Percentiles rank a stretch among this genome's conserved stretches.
These are phyloP conservation scores for Lipotes vexillifer DNA, from an alignment of 2,113 vertebrate species.

Conservation along the genomic window DNA sequence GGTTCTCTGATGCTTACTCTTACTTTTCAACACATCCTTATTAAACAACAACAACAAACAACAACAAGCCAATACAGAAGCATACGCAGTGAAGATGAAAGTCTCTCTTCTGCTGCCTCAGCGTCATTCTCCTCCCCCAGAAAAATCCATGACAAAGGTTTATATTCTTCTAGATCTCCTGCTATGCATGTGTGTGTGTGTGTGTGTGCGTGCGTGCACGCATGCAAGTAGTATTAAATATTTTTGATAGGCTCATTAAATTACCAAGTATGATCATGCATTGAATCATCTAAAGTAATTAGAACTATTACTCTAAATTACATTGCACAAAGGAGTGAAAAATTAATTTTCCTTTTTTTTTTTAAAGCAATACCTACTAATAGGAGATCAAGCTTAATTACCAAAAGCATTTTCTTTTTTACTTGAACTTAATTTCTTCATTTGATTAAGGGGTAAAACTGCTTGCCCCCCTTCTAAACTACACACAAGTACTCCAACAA, in stretches of 20 bases:
- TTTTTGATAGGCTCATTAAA: neutral
- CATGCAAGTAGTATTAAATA: neutral
- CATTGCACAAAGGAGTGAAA: neutral
- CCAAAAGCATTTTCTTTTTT: neutral
- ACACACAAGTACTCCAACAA: neutral
- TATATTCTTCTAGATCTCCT: neutral
- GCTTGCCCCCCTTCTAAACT: neutral
- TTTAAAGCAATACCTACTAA: constrained; percentile 4
- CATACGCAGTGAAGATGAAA: neutral
- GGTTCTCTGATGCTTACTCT: neutral
- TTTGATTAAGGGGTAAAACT: neutral
- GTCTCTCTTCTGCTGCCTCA: neutral
- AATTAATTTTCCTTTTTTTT: neutral
- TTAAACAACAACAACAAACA: neutral
- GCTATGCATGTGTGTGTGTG: neutral
- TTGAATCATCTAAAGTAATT: neutral
- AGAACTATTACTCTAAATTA: neutral
- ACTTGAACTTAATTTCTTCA: constrained; percentile 15
- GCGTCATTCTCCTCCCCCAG: neutral
- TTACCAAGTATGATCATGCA: neutral
- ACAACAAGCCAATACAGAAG: neutral
- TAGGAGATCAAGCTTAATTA: neutral
- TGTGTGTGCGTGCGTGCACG: fast-evolving
- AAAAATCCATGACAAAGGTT: neutral
- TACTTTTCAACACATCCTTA: neutral